Evolutionary conservation across 2,797 vertebrate species (phyloP).

Genomic region (Tapera naevia): DNA sequence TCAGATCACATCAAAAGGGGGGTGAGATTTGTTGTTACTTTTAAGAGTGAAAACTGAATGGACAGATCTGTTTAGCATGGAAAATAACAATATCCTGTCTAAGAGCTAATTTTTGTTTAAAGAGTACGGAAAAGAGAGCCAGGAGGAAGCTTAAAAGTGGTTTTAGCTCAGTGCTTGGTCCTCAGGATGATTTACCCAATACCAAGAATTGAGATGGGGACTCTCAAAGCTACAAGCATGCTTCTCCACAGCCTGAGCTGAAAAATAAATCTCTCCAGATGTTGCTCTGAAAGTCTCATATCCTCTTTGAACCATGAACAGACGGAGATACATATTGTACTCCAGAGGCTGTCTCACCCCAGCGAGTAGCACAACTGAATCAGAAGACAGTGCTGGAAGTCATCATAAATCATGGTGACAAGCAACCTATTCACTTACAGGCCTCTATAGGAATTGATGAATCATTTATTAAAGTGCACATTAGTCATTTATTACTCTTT

Average conservation of each 20-base stretch:
- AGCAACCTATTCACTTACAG: constrained; percentile 1
- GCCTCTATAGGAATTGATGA: constrained; percentile 26
- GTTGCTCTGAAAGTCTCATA: background rate
- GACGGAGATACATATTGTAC: constrained; percentile 26
- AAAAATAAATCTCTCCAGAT: constrained; percentile 30
- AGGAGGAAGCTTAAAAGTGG: background rate
- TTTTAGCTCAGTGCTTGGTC: background rate
- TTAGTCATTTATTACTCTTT: constrained; percentile 42
- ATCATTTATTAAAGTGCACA: constrained; percentile 51
- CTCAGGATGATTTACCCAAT: background rate
- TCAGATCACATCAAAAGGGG: background rate
- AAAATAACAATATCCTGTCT: background rate
- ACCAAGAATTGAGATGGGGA: background rate
- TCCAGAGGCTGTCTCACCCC: constrained; percentile 42
- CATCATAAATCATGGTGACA: constrained; percentile 10
- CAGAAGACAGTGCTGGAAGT: background rate
- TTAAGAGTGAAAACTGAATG: background rate
- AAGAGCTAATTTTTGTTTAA: background rate
- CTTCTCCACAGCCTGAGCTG: background rate
- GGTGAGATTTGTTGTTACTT: background rate
- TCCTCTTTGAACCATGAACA: background rate
- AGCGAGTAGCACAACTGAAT: background rate
- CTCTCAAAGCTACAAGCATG: background rate
- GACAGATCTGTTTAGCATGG: background rate
- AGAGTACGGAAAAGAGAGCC: background rate